Conservation (phyloP, 1,140 invertebrate species). For the Venturia canescens region DNA sequence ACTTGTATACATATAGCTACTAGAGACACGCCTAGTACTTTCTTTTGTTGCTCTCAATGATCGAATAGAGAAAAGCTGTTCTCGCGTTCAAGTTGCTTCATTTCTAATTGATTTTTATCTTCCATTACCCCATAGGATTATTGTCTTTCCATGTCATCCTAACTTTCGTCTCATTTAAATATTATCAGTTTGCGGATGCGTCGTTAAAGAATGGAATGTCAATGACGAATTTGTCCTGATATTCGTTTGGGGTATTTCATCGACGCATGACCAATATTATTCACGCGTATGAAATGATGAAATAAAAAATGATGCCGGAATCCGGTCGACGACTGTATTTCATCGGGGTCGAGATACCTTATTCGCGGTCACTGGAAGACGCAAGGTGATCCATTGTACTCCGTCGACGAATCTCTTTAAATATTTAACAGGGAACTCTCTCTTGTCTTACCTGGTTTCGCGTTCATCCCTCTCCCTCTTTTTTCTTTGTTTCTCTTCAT, state of each 20-base stretch:
- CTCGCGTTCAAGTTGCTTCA: neutral
- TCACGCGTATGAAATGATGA: neutral
- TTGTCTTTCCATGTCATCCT: neutral
- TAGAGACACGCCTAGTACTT: constrained; percentile 17
- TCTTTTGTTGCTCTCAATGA: constrained; percentile 7
- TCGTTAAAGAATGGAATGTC: constrained; percentile 11
- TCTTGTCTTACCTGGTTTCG: constrained; percentile 33
- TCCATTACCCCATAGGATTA: neutral
- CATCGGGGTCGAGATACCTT: constrained; percentile 55
- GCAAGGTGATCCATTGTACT: constrained; percentile 68
- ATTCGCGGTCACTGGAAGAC: constrained; percentile 50
- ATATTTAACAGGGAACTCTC: constrained; percentile 70
- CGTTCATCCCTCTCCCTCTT: constrained; percentile 7
- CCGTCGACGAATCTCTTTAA: constrained; percentile 69
- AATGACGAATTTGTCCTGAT: constrained; percentile 15
- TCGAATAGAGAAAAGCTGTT: neutral
- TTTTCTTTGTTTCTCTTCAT: neutral
- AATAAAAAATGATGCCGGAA: constrained; percentile 20
- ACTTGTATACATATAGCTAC: neutral
- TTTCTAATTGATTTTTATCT: neutral
- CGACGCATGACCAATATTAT: neutral
- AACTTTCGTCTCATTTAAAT: neutral
- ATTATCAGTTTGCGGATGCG: neutral
- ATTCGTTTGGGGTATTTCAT: neutral
- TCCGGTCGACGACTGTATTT: constrained; percentile 30